phyloP scores from a whole-genome alignment of 2,113 vertebrate species.

The Myodes glareolus region DNA sequence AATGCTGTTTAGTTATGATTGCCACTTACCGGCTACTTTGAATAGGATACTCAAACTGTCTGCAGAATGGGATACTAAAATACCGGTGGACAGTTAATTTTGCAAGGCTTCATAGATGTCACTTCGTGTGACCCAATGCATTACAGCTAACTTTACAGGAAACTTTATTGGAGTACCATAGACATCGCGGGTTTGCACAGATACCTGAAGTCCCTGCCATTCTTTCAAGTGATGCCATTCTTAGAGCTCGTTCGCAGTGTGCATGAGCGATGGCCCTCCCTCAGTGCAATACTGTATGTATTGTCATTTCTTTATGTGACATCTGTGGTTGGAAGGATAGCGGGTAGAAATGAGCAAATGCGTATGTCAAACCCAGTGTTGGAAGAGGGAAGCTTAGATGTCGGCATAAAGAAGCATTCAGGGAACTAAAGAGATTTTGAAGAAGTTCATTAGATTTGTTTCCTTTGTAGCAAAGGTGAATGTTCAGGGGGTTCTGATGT shows the following conservation, averaged over 20 bases:
- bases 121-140: not conserved
- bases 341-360: not conserved
- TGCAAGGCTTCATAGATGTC: not conserved
- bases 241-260: not conserved
- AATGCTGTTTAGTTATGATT: not conserved
- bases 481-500: not conserved
- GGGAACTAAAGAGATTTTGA: conserved; percentile 19
- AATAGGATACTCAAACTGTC: not conserved
- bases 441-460: not conserved
- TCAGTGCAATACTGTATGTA: not conserved
- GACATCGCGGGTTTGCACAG: not conserved
- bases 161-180: not conserved
- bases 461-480: not conserved
- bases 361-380: not conserved
- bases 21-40: not conserved
- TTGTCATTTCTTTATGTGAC: not conserved
- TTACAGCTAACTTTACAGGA: not conserved
- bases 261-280: not conserved
- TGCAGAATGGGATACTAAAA: not conserved
- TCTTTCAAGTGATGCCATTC: not conserved
- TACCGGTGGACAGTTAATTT: not conserved
- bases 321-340: not conserved
- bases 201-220: not conserved
- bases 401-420: not conserved
- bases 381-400: not conserved